These are phyloP conservation scores for Proisotoma minuta DNA, from an alignment of 2,888 invertebrate genomes.

Conservation along the genomic window DNA sequence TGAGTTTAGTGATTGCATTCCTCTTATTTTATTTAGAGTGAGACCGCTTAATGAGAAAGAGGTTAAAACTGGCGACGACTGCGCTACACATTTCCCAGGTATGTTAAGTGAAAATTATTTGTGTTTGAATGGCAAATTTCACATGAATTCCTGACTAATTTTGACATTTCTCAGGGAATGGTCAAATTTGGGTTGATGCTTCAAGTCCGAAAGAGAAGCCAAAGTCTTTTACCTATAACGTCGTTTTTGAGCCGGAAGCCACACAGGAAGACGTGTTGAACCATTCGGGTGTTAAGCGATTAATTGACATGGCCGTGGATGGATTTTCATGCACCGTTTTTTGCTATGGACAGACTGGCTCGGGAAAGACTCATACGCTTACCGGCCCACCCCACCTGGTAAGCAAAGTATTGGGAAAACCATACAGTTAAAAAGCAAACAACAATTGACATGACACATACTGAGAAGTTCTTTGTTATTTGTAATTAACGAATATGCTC, in stretches of 20 bases:
- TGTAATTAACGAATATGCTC: no score
- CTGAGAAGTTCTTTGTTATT: no score
- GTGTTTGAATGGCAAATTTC: no score
- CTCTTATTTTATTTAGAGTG: conserved; percentile 53
- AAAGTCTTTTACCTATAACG: conserved; percentile 89
- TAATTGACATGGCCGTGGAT: conserved; percentile 89
- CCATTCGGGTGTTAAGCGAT: conserved; percentile 81
- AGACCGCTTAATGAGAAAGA: conserved; percentile 76
- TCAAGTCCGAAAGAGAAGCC: conserved; percentile 58
- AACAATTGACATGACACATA: no score
- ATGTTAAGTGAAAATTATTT: no score
- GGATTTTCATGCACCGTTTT: conserved; percentile 91
- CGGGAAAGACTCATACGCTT: conserved; percentile 91
- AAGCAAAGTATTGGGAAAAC: no score
- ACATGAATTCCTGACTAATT: no score
- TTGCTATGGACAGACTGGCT: conserved; percentile 95
- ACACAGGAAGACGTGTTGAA: conserved; percentile 78
- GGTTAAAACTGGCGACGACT: conserved; percentile 62
- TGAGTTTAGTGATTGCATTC: no score
- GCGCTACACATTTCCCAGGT: conserved; percentile 77
- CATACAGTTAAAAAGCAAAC: no score
- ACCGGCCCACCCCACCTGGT: conserved; percentile 86
- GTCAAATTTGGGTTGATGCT: conserved; percentile 63
- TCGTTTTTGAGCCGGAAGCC: conserved; percentile 87
- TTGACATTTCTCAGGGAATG: conserved; percentile 88